Evolutionary conservation across 2,113 vertebrate species (phyloP).

Genomic region (Phoxinus phoxinus): DNA sequence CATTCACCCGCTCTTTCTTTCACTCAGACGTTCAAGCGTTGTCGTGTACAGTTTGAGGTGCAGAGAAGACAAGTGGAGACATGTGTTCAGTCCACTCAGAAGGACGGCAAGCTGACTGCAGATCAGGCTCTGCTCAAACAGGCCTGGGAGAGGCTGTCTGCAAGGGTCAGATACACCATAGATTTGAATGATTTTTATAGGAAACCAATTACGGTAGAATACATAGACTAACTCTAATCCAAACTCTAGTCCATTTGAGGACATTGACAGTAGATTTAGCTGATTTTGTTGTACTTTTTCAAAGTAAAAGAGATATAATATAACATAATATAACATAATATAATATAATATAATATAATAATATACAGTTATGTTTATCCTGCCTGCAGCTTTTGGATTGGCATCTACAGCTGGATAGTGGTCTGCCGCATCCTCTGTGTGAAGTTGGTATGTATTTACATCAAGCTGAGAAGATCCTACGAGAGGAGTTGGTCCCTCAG

Average conservation of each 20-base stretch:
- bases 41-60: constrained; percentile 89
- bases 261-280: neutral
- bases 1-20: constrained; percentile 55
- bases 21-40: constrained; percentile 88
- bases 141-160: constrained; percentile 90
- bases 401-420: constrained; percentile 92
- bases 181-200: neutral
- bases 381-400: constrained; percentile 87
- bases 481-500: constrained; percentile 86
- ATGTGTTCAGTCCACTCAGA: constrained; percentile 83
- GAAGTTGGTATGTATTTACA: constrained; percentile 92
- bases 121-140: constrained; percentile 96
- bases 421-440: constrained; percentile 90
- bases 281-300: no score
- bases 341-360: neutral
- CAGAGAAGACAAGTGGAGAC: constrained; percentile 89
- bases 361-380: constrained; percentile 51
- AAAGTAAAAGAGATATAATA: no score
- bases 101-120: constrained; percentile 91
- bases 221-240: neutral
- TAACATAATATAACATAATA: no score
- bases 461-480: constrained; percentile 86
- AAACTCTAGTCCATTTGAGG: neutral
- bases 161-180: constrained; percentile 78
- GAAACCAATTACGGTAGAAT: neutral